Conservation (phyloP, 2,888 invertebrate genomes). For the Malthinus flaveolus region DNA sequence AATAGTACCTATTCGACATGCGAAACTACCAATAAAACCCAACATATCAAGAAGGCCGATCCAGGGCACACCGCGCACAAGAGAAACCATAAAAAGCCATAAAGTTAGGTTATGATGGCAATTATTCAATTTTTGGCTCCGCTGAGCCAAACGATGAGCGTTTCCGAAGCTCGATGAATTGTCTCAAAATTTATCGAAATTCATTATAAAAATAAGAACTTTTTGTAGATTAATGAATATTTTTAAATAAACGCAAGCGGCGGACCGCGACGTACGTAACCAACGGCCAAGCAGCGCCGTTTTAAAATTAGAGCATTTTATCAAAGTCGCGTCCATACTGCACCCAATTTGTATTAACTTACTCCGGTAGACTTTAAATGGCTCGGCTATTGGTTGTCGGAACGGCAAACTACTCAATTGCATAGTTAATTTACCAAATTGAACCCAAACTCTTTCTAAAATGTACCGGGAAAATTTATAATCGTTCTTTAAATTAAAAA, state of each 20-base stretch:
- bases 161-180: not conserved
- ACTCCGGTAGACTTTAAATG: constrained; percentile 28
- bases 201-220: not conserved
- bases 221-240: constrained; percentile 15
- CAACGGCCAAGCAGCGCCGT: constrained; percentile 13
- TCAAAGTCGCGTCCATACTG: constrained; percentile 42
- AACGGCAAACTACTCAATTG: constrained; percentile 29
- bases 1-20: no score
- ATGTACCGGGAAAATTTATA: constrained; percentile 21
- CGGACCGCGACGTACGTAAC: constrained; percentile 12
- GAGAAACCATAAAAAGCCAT: no score
- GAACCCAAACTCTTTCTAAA: constrained; percentile 24
- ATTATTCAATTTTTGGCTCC: no score
- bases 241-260: constrained; percentile 16
- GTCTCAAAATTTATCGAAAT: not conserved
- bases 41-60: no score
- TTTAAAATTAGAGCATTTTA: constrained; percentile 41
- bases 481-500: constrained; percentile 16
- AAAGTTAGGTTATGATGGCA: no score
- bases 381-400: constrained; percentile 30
- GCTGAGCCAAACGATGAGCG: no score
- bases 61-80: no score
- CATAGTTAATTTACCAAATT: constrained; percentile 32
- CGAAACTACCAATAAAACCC: no score
- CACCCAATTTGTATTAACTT: constrained; percentile 40